Evolutionary conservation across 2,888 invertebrate genomes (phyloP), one percentile per base, ranked within the genome.

Genomic region (Macaria notata): DNA sequence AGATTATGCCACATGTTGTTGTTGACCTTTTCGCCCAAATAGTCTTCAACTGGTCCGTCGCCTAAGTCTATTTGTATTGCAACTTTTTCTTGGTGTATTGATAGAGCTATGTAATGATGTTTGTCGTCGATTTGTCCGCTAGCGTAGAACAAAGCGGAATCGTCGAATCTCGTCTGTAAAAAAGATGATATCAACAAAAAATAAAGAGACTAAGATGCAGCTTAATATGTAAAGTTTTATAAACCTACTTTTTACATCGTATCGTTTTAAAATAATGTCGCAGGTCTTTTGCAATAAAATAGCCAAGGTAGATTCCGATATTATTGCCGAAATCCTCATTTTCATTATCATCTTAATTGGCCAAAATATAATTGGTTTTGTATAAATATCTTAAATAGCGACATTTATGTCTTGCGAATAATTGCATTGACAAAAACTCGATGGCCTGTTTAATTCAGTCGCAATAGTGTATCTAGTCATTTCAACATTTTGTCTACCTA

Each of bases 91-190:
- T 96, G 95, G 78, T 95, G 94, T 71, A 98, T 95, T 1, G 97
- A 96, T 9, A 97, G 95, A 4, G 98, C 97, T 33, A 98, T 95
- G 81, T 98, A 98, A 79, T 98, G 98, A 76, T 97, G 95, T 71
- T 96, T 95, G 38, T 95, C 95, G 55, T 96, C 95, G 49, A 96
- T 96, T 77, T 97, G 97, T 29, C 98, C 98, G 69, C 97, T 97
- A 4, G 98, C 98, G 81, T 98, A 98, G 79, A 98, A 96, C 61
- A 98, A 84, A 3, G 96, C 97, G 6, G 98, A 98, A 77, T 98
- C 96, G 78, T 97, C 97, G 86, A 97, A 96, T 71, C 95, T 94
- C 6, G 98, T 98, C 94, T 97, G 93, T 56, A 86, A 87, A 60
- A 33, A 2, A 36, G 1, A 36, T 6, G n/a, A 36, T 36, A 36